These are phyloP conservation scores for Hydrochoerus hydrochaeris DNA, from an alignment of 2,113 vertebrate genomes.

Conservation along the genomic window DNA sequence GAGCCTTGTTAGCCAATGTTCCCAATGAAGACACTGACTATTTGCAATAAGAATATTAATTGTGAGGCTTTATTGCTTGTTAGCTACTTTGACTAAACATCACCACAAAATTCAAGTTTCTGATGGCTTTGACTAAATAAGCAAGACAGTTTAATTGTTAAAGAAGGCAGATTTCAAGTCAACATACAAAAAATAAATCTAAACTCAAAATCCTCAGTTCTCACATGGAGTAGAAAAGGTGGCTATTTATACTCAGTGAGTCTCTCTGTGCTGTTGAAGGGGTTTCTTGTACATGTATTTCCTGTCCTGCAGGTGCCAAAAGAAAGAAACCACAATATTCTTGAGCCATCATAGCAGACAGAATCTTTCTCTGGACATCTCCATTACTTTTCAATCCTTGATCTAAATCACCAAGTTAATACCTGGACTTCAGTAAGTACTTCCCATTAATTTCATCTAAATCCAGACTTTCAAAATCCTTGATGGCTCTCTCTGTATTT, in stretches of 20 bases:
- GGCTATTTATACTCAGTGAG: not conserved
- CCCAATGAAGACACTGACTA: slow-evolving; percentile 65
- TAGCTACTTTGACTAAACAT: slow-evolving; percentile 75
- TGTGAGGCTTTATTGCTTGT: slow-evolving; percentile 55
- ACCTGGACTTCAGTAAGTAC: slow-evolving; percentile 19
- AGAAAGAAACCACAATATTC: not conserved
- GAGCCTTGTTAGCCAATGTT: slow-evolving; percentile 70
- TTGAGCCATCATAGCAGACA: not conserved
- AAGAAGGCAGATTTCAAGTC: not conserved
- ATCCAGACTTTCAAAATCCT: slow-evolving; percentile 44
- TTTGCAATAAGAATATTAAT: slow-evolving; percentile 71
- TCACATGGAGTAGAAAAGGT: not conserved
- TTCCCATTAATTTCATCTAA: slow-evolving; percentile 61
- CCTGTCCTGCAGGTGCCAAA: not conserved
- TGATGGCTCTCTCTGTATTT: slow-evolving; percentile 60
- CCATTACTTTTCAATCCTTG: not conserved
- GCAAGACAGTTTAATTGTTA: not conserved
- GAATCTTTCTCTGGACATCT: not conserved
- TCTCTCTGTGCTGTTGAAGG: not conserved
- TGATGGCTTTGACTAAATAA: not conserved
- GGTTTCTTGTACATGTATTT: not conserved
- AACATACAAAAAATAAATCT: not conserved
- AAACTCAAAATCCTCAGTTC: not conserved
- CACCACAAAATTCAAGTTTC: slow-evolving; percentile 62
- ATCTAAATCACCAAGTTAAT: not conserved